These are phyloP conservation scores for Polyommatus icarus DNA, from an alignment of 2,888 invertebrate species.

Conservation along the genomic window DNA sequence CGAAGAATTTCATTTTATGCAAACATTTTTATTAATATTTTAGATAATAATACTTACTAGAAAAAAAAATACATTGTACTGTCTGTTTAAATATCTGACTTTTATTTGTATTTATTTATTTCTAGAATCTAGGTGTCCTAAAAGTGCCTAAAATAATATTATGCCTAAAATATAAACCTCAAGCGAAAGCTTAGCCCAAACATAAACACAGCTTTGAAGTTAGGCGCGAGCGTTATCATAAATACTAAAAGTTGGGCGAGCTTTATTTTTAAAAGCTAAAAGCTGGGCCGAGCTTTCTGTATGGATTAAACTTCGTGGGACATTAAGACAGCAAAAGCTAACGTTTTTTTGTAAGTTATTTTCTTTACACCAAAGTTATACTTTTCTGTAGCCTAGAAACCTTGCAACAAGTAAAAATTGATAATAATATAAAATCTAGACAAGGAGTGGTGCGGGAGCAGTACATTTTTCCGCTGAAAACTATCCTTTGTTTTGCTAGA, in stretches of 20 bases:
- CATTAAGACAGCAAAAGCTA: conserved; percentile 10
- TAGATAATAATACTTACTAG: no score
- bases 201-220: not conserved
- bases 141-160: not conserved
- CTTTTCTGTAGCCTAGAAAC: no score
- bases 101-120: not conserved
- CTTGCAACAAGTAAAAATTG: no score
- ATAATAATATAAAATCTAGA: no score
- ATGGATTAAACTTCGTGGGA: conserved; percentile 22
- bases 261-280: conserved; percentile 28
- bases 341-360: not conserved
- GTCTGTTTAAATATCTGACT: no score
- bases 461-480: no score
- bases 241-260: conserved; percentile 16
- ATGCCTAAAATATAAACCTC: not conserved
- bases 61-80: no score
- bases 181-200: not conserved
- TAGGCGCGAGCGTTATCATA: conserved; percentile 4
- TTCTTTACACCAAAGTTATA: no score
- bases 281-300: conserved; percentile 20
- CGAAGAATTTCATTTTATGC: no score
- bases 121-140: not conserved
- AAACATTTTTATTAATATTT: no score
- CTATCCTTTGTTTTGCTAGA: no score
- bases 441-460: no score